A percentile compares a stretch with the other conserved stretches of the same genome.
phyloP scores from a whole-genome alignment of 2,888 invertebrate genomes.

The Cylindroiulus punctatus region DNA sequence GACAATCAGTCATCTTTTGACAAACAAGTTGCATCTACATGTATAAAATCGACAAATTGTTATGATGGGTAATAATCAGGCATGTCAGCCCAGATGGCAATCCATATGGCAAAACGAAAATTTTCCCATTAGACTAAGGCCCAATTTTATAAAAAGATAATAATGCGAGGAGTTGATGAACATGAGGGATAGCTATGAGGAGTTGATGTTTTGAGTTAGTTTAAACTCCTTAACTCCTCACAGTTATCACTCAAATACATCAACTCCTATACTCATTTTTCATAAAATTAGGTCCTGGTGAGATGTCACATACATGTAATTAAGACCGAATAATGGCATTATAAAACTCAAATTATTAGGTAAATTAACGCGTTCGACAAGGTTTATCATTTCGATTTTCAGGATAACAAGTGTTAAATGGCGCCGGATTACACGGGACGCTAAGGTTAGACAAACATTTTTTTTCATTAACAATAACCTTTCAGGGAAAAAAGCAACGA shows the following conservation, averaged over 20 bases:
- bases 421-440: slow-evolving; percentile 11
- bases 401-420: slow-evolving; percentile 43
- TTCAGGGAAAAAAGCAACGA: background rate
- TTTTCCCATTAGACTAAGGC: too few relatives aligned
- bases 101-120: background rate
- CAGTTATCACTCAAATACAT: too few relatives aligned
- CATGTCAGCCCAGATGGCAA: background rate
- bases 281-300: too few relatives aligned
- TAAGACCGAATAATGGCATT: background rate
- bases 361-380: slow-evolving; percentile 45
- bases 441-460: slow-evolving; percentile 28
- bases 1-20: background rate
- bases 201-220: too few relatives aligned
- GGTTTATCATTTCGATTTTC: slow-evolving; percentile 49
- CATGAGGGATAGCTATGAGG: too few relatives aligned
- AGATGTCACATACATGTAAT: too few relatives aligned
- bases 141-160: too few relatives aligned
- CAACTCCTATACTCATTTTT: too few relatives aligned
- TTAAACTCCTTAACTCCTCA: too few relatives aligned
- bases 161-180: too few relatives aligned
- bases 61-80: background rate
- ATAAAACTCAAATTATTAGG: slow-evolving; percentile 40
- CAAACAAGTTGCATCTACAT: background rate
- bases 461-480: background rate
- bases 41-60: slow-evolving; percentile 27